Conservation (phyloP, 2,888 invertebrate genomes). For the Athalia cordata region DNA sequence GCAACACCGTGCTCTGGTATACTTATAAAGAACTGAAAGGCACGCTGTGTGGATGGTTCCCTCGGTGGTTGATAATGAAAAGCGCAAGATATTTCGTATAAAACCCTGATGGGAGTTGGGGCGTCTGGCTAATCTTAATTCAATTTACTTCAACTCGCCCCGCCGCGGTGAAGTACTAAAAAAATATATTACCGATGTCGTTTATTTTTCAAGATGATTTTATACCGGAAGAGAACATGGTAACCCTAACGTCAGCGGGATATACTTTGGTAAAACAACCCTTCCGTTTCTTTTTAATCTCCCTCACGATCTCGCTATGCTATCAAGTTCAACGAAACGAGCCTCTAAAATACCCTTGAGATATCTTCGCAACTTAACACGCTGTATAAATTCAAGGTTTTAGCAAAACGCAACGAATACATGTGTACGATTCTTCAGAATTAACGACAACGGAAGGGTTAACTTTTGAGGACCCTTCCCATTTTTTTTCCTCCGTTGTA, state of each 20-base stretch:
- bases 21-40: too few relatives aligned
- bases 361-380: constrained; percentile 35
- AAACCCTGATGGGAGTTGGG: background rate
- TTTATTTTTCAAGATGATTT: constrained; percentile 41
- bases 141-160: constrained; percentile 13
- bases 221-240: constrained; percentile 1
- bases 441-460: background rate
- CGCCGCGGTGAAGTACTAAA: constrained; percentile 36
- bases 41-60: background rate
- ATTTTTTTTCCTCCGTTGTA: background rate
- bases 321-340: constrained; percentile 27
- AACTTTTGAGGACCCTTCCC: background rate
- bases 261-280: constrained; percentile 24
- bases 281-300: constrained; percentile 41
- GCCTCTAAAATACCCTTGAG: constrained; percentile 38
- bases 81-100: constrained; percentile 19
- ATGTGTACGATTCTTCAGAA: background rate
- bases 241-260: too few relatives aligned
- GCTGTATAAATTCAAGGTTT: constrained; percentile 31
- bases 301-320: constrained; percentile 26
- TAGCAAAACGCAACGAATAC: constrained; percentile 27
- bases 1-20: too few relatives aligned
- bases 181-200: constrained; percentile 36
- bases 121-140: constrained; percentile 32
- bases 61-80: constrained; percentile 9